These are phyloP conservation scores for Hephaestus fuliginosus DNA, from an alignment of 2,797 vertebrate species.

Conservation along the genomic window DNA sequence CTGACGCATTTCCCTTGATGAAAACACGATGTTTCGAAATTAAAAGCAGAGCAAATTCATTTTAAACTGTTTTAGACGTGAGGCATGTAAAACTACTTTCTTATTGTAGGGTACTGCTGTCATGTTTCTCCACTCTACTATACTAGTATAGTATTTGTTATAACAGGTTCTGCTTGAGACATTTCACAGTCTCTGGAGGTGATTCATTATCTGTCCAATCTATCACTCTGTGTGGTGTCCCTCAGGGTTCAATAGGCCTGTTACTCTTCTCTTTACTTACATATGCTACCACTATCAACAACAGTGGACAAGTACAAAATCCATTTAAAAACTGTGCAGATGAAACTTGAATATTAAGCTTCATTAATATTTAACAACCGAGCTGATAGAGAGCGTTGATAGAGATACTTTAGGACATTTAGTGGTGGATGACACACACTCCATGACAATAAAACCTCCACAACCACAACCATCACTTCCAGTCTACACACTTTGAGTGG, in stretches of 20 bases:
- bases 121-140: not conserved
- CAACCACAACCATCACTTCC: not conserved
- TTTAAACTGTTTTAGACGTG: not conserved
- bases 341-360: not conserved
- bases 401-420: not conserved
- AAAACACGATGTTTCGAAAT: constrained; percentile 1
- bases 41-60: not conserved
- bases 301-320: not conserved
- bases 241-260: constrained; percentile 10
- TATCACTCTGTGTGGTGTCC: not conserved
- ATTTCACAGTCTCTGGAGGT: not conserved
- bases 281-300: not conserved
- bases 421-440: not conserved
- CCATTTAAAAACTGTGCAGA: not conserved
- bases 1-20: not conserved
- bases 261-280: not conserved
- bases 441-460: not conserved
- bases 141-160: not conserved
- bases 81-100: not conserved
- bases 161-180: not conserved
- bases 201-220: constrained; percentile 1
- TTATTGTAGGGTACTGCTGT: not conserved
- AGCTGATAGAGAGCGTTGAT: not conserved
- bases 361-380: not conserved
- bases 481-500: not conserved